These are phyloP conservation scores for Cheilosia scutellata DNA, from an alignment of 2,888 invertebrate genomes.

Conservation along the genomic window DNA sequence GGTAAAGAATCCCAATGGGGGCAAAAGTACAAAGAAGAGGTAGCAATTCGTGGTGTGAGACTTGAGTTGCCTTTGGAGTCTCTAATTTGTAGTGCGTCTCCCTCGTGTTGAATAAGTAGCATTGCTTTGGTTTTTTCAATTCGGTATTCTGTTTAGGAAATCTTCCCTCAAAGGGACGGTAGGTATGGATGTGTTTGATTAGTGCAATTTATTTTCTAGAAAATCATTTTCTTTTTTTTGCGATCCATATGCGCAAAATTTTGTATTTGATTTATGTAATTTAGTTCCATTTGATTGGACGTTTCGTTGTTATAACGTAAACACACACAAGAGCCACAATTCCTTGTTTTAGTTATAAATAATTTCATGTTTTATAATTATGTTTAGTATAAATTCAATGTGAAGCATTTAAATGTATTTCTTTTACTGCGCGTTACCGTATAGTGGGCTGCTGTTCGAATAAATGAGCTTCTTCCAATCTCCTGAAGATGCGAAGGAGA, in stretches of 20 bases:
- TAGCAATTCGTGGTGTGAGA: constrained; percentile 82
- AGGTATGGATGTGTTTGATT: constrained; percentile 15
- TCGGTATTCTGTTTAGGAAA: constrained; percentile 13
- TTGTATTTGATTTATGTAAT: background rate
- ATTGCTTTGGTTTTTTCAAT: constrained; percentile 12
- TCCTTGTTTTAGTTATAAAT: background rate
- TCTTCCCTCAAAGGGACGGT: constrained; percentile 10
- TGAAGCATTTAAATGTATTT: background rate
- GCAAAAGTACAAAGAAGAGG: constrained; percentile 77
- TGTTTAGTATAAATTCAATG: background rate
- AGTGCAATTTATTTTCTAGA: constrained; percentile 41
- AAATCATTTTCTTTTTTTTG: constrained; percentile 8
- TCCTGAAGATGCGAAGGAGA: too few relatives aligned
- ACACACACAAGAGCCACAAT: background rate
- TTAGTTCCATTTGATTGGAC: constrained; percentile 5
- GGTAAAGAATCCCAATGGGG: constrained; percentile 77
- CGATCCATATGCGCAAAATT: background rate
- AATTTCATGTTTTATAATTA: background rate
- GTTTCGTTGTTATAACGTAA: background rate
- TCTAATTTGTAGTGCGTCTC: background rate
- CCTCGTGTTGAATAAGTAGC: constrained; percentile 5
- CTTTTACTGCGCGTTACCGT: background rate
- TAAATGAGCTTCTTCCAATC: too few relatives aligned
- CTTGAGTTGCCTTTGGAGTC: background rate
- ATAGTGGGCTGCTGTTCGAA: background rate